phyloP scores from a whole-genome alignment of 1,140 invertebrate species.

The Drosophila elegans region DNA sequence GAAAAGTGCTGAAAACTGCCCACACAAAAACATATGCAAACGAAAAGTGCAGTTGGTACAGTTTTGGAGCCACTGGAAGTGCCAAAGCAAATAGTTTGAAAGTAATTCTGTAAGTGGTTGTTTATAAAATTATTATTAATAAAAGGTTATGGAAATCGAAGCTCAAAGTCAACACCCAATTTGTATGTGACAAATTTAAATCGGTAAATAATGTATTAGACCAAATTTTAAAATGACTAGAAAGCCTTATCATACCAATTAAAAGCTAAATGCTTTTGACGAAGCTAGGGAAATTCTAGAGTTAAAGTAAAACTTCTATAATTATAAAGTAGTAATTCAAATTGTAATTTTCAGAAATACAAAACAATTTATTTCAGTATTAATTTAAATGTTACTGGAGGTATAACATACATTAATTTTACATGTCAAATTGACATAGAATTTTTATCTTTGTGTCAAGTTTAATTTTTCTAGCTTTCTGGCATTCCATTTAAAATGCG shows the following conservation, averaged over 20 bases:
- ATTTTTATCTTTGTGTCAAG: not conserved
- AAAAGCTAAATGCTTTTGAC: too few species aligned
- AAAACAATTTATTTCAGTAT: too few species aligned
- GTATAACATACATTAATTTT: not conserved
- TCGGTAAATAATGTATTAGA: too few species aligned
- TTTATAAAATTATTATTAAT: too few species aligned
- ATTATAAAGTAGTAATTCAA: too few species aligned
- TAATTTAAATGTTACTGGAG: not conserved
- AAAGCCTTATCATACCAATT: too few species aligned
- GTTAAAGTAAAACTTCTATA: too few species aligned
- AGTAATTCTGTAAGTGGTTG: not conserved
- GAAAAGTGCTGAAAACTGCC: slow-evolving; percentile 51
- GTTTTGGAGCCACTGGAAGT: slow-evolving; percentile 35
- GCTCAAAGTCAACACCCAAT: too few species aligned
- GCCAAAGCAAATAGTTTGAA: slow-evolving; percentile 1
- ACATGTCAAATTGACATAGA: not conserved
- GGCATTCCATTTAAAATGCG: not conserved
- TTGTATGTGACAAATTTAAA: not conserved
- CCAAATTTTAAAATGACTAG: too few species aligned
- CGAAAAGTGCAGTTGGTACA: slow-evolving; percentile 24
- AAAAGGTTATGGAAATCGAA: too few species aligned
- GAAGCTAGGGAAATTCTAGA: too few species aligned
- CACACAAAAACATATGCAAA: slow-evolving; percentile 60
- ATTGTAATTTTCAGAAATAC: too few species aligned
- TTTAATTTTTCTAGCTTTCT: not conserved